Evolutionary conservation across 2,797 vertebrate species (phyloP).

Genomic region (Fundulus diaphanus): DNA sequence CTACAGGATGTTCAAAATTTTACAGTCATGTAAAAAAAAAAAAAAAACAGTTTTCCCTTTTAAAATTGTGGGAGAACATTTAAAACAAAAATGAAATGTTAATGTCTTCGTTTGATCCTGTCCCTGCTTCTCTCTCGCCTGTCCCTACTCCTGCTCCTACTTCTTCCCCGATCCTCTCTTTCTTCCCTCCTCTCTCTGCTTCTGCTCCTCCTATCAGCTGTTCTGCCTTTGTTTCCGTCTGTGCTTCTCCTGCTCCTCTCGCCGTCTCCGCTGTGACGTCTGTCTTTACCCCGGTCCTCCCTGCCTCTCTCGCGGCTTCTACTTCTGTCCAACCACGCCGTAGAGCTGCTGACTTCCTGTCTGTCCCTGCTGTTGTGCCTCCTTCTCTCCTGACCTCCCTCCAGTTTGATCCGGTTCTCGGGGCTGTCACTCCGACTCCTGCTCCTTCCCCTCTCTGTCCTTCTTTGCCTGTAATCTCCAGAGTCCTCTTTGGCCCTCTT

Average conservation of each 20-base stretch:
- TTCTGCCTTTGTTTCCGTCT: conserved; percentile 66
- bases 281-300: conserved; percentile 60
- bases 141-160: conserved; percentile 53
- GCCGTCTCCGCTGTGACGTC: conserved; percentile 51
- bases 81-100: conserved; percentile 10
- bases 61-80: not conserved
- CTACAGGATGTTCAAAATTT: not conserved
- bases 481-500: conserved; percentile 62
- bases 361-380: conserved; percentile 65
- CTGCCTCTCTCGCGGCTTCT: conserved; percentile 64
- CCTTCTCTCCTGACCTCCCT: conserved; percentile 65
- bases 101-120: conserved; percentile 47
- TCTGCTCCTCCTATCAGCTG: conserved; percentile 68
- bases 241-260: conserved; percentile 66
- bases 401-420: conserved; percentile 50
- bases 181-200: conserved; percentile 57
- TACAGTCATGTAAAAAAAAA: not conserved
- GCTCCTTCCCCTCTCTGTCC: conserved; percentile 59
- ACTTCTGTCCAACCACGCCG: conserved; percentile 47
- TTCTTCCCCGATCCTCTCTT: conserved; percentile 48
- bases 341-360: conserved; percentile 55
- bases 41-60: not conserved
- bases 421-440: conserved; percentile 56
- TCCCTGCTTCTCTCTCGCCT: conserved; percentile 56
- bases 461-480: conserved; percentile 52